Percentiles rank a stretch among this genome's conserved stretches.
Evolutionary conservation across 1,140 invertebrate genomes (phyloP).

Genomic region (Drosophila kanapiae): DNA sequence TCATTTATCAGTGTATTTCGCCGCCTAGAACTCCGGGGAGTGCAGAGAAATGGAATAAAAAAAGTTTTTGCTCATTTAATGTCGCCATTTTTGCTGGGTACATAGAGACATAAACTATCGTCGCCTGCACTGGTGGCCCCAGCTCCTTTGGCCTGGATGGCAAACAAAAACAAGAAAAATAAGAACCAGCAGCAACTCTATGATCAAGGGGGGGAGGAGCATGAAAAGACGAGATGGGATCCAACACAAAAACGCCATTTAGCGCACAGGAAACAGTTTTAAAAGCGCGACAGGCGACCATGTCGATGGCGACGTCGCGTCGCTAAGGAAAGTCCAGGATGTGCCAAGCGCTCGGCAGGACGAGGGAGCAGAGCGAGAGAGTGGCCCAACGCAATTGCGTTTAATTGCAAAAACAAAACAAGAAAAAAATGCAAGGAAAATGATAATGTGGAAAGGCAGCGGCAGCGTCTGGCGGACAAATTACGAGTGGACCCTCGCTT

Average conservation of each 20-base stretch:
- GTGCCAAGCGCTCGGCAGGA: neutral
- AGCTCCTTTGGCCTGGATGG: constrained; percentile 13
- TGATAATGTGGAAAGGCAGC: constrained; percentile 35
- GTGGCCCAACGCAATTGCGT: constrained; percentile 71
- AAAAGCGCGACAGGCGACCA: constrained; percentile 66
- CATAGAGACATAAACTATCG: constrained; percentile 59
- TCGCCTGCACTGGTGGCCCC: constrained; percentile 8
- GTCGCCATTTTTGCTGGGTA: constrained; percentile 66
- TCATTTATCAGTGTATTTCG: constrained; percentile 27
- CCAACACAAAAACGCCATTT: constrained; percentile 80
- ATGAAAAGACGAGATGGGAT: constrained; percentile 37
- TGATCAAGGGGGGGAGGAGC: constrained; percentile 14
- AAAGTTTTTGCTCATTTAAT: constrained; percentile 76
- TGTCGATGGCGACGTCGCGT: constrained; percentile 63
- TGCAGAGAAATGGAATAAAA: constrained; percentile 74
- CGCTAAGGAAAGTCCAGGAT: constrained; percentile 15
- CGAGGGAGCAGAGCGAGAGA: neutral
- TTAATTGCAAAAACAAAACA: constrained; percentile 66
- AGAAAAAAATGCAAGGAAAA: constrained; percentile 14
- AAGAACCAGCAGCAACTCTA: neutral
- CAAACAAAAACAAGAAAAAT: constrained; percentile 41
- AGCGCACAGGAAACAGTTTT: constrained; percentile 79
- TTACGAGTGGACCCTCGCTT: constrained; percentile 48
- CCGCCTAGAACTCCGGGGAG: constrained; percentile 17
- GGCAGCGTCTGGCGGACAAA: constrained; percentile 62